These are phyloP conservation scores for Nerophis ophidion DNA, from an alignment of 2,113 vertebrate species.

Conservation along the genomic window DNA sequence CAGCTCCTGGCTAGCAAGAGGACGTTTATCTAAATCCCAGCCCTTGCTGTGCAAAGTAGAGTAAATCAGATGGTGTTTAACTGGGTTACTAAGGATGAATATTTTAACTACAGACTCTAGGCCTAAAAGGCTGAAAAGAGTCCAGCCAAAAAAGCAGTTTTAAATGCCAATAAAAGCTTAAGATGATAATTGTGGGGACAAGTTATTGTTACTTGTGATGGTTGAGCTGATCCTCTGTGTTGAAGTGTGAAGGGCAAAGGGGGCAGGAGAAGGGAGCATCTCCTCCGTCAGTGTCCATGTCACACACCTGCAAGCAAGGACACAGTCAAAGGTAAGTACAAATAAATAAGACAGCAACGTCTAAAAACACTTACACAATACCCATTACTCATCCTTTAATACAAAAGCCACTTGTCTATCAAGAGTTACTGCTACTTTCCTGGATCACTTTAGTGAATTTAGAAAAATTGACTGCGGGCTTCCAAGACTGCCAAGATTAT, in stretches of 20 bases:
- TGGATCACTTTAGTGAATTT: neutral
- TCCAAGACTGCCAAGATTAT: too few relatives aligned
- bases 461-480: neutral
- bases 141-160: neutral
- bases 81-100: slow-evolving; percentile 6
- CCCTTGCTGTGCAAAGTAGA: slow-evolving; percentile 11
- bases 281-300: slow-evolving; percentile 45
- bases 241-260: slow-evolving; percentile 60
- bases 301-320: slow-evolving; percentile 38
- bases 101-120: neutral
- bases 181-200: too few relatives aligned
- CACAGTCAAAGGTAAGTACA: slow-evolving; percentile 7
- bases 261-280: slow-evolving; percentile 51
- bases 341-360: slow-evolving; percentile 9
- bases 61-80: slow-evolving; percentile 35
- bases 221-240: slow-evolving; percentile 61
- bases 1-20: slow-evolving; percentile 17
- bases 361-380: neutral
- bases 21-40: slow-evolving; percentile 47
- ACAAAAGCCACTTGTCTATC: too few relatives aligned
- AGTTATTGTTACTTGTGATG: slow-evolving; percentile 57
- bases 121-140: neutral
- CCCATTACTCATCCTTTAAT: neutral
- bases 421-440: neutral
- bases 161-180: neutral